Evolutionary conservation across 2,888 invertebrate species (phyloP).

Genomic region (Mycalesis mineus): DNA sequence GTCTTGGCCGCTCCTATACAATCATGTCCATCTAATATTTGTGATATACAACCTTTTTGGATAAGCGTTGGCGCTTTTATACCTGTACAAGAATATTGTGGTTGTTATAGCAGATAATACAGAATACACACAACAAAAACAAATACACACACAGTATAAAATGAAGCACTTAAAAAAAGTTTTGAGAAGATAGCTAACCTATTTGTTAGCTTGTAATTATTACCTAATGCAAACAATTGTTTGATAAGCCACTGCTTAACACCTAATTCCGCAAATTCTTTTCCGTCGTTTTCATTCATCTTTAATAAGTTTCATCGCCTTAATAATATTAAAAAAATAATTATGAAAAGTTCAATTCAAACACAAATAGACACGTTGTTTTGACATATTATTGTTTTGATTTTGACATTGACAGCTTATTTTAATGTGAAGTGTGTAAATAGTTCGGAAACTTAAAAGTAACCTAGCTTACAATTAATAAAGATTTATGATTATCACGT

Average conservation of each 20-base stretch:
- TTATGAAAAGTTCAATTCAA: background rate
- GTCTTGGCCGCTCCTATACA: conserved; percentile 98
- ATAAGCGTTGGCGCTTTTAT: conserved; percentile 88
- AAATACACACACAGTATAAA: too few relatives aligned
- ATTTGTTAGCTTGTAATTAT: background rate
- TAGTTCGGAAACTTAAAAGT: too few relatives aligned
- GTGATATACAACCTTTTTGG: conserved; percentile 88
- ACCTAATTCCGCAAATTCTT: conserved; percentile 79
- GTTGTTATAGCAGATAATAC: too few relatives aligned
- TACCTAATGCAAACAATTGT: conserved; percentile 84
- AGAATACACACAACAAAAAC: too few relatives aligned
- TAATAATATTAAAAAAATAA: background rate
- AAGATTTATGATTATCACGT: too few relatives aligned
- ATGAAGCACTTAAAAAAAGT: background rate
- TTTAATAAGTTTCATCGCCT: conserved; percentile 12
- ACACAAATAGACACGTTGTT: background rate
- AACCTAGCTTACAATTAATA: too few relatives aligned
- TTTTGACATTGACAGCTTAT: background rate
- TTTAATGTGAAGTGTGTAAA: too few relatives aligned
- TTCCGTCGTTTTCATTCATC: conserved; percentile 60
- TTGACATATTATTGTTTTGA: background rate
- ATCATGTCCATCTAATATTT: conserved; percentile 87
- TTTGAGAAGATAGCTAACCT: background rate
- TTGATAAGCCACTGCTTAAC: conserved; percentile 86
- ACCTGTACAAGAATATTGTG: conserved; percentile 65